These are phyloP conservation scores for Novumbra hubbsi DNA, from an alignment of 2,797 vertebrate genomes.

Conservation along the genomic window DNA sequence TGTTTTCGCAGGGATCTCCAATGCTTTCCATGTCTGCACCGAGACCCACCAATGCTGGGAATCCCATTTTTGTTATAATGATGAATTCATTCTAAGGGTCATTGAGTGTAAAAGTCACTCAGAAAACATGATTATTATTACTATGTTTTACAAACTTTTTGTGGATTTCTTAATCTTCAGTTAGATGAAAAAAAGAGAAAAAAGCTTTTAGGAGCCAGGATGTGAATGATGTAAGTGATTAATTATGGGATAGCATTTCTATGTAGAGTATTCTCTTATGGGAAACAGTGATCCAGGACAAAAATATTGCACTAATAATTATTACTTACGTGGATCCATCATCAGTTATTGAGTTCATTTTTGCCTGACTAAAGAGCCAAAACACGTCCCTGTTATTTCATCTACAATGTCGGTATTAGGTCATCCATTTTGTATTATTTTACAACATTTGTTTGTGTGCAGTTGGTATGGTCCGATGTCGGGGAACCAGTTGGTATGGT, in stretches of 20 bases:
- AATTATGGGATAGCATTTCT: not conserved
- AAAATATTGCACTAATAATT: not conserved
- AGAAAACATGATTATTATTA: not conserved
- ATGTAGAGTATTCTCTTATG: not conserved
- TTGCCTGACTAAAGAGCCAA: too few species aligned
- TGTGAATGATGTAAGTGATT: conserved; percentile 1
- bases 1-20: conserved; percentile 38
- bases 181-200: conserved; percentile 2
- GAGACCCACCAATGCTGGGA: conserved; percentile 32
- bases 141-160: not conserved
- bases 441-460: too few species aligned
- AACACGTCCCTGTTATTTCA: too few species aligned
- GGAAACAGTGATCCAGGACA: not conserved
- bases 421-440: too few species aligned
- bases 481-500: too few species aligned
- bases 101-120: conserved; percentile 9
- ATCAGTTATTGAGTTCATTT: too few species aligned
- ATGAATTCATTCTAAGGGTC: conserved; percentile 22
- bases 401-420: too few species aligned
- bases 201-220: not conserved
- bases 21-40: conserved; percentile 39
- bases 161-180: conserved; percentile 17
- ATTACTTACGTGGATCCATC: conserved; percentile 1
- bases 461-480: too few species aligned
- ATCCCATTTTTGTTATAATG: conserved; percentile 16